Evolutionary conservation across 2,888 invertebrate genomes (phyloP).

Genomic region (Orthosia gracilis): DNA sequence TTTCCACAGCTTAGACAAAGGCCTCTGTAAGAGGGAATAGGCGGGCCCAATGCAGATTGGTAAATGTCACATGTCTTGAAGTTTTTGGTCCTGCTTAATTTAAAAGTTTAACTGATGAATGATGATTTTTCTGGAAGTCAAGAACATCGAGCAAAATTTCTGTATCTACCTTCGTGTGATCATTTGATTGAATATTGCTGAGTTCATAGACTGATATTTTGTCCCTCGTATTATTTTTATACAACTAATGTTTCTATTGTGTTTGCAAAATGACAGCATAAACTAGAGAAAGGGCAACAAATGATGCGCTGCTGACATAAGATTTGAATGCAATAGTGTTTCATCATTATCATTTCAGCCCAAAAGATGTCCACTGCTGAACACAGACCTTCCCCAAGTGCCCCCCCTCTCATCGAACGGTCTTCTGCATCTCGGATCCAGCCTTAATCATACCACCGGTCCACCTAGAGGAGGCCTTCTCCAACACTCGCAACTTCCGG

Average conservation of each 20-base stretch:
- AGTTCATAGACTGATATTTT: conserved; percentile 52
- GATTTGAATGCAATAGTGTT: conserved; percentile 27
- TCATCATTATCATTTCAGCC: too few relatives aligned
- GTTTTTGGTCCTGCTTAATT: not conserved
- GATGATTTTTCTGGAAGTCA: not conserved
- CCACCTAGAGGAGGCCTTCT: too few relatives aligned
- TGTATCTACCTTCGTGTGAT: conserved; percentile 38
- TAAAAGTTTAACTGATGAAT: too few relatives aligned
- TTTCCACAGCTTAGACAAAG: not conserved
- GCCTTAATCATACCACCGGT: too few relatives aligned
- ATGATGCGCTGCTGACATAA: conserved; percentile 29
- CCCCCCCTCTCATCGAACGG: too few relatives aligned
- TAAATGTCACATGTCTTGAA: not conserved
- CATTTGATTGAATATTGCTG: conserved; percentile 39
- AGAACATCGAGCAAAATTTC: conserved; percentile 31
- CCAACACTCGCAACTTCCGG: too few relatives aligned
- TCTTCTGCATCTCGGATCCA: too few relatives aligned
- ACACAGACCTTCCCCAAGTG: too few relatives aligned
- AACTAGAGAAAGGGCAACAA: conserved; percentile 48
- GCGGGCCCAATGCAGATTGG: not conserved
- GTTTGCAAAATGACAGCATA: conserved; percentile 55
- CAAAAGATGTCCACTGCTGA: too few relatives aligned
- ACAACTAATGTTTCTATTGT: conserved; percentile 58
- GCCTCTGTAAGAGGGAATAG: not conserved
- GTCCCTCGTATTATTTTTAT: conserved; percentile 50